Conservation (phyloP, 2,113 vertebrate species). For the Ariopsis seemanni region DNA sequence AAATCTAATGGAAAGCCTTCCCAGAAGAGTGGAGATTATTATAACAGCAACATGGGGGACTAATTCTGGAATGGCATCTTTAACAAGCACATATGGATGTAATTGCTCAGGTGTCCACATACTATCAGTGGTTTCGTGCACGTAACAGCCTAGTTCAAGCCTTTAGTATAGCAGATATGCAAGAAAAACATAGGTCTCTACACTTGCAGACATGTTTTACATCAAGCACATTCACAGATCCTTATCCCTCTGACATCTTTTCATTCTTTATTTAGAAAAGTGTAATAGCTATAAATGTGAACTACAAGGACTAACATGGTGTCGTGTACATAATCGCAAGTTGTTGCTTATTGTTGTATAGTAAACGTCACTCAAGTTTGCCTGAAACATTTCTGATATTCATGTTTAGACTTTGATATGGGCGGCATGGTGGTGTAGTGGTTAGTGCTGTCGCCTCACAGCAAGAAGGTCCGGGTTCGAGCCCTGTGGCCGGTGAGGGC, state of each 20-base stretch:
- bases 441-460: no score
- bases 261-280: background rate
- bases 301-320: background rate
- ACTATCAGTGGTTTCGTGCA: no score
- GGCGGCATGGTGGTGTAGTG: no score
- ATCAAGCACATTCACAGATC: background rate
- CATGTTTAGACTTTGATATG: background rate
- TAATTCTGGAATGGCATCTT: background rate
- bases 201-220: background rate
- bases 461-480: no score
- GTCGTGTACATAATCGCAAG: background rate
- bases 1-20: background rate
- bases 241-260: background rate
- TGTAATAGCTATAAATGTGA: background rate
- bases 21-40: background rate
- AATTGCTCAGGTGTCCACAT: background rate
- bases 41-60: background rate
- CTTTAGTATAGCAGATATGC: background rate
- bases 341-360: background rate
- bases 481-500: no score
- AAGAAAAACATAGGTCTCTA: background rate
- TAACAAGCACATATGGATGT: background rate
- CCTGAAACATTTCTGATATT: background rate
- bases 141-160: background rate
- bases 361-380: background rate